Evolutionary conservation across 2,113 vertebrate species (phyloP), one percentile per base, ranked within the genome.

Genomic region (Ceyx melanurus): DNA sequence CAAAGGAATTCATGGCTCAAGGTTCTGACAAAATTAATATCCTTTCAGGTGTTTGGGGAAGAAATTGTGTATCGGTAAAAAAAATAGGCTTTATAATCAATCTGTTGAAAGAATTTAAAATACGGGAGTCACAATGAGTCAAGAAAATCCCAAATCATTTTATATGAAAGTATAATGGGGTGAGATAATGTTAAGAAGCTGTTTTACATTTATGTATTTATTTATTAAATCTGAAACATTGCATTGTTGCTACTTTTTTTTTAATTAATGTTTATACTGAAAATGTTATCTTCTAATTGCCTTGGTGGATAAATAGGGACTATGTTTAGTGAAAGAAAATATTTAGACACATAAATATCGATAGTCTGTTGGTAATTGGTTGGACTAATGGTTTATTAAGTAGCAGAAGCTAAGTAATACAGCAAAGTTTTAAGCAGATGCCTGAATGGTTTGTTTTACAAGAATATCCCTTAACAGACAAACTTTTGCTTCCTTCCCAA

Each of bases 1-100:
- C 79, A 54, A 93, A 81, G 61, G 88, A 82, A 73, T 94, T 81
- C 2, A 28, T 83, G 89, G n/a, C 65, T 94, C 57, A 78, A 56
- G 66, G 28, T 48, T 90, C 60, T 82, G 45, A 31, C 9, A 78
- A 77, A 70, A 86, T 65, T 71, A n/a, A 35, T 80, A 45, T 13
- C 17, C 48, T 79, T 78, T 68, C 43, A 42, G 9, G 33, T 23
- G 85, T 83, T 56, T 64, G 51, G 70, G 77, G 62, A 67, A 66
- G 82, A 23, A 68, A 71, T 71, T 71, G 57, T 25, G 17, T 51
- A 33, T 89, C 43, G 60, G 12, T 20, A 51, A 80, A 33, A 89
- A 91, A 81, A 81, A 28, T 10, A 77, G 68, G 43, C n/a, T 92
- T 78, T 81, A 60, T 81, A 17, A 48, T 61, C 19, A 54, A 78